These are phyloP conservation scores for Ctenicera cuprea DNA, from an alignment of 2,888 invertebrate species.

Conservation along the genomic window DNA sequence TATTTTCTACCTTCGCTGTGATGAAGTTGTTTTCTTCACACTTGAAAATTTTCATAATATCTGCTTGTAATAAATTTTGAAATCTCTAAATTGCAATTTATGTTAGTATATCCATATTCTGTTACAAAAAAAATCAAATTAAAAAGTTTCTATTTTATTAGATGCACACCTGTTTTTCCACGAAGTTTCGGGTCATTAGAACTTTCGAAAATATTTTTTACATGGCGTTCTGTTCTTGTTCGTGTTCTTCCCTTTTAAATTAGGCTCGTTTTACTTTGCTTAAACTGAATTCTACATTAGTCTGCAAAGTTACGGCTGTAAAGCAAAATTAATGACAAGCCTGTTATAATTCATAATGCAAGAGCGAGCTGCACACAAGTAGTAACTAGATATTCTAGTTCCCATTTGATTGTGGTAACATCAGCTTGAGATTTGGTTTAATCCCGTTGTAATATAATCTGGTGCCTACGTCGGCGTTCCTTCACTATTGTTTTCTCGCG, in stretches of 20 bases:
- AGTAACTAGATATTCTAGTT: slow-evolving; percentile 39
- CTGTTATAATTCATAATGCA: slow-evolving; percentile 41
- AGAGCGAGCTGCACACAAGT: slow-evolving; percentile 36
- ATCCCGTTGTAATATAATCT: slow-evolving; percentile 35
- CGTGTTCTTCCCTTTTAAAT: neutral
- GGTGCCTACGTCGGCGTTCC: slow-evolving; percentile 22
- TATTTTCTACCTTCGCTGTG: too few species aligned
- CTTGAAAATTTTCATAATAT: too few species aligned
- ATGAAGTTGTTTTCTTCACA: too few species aligned
- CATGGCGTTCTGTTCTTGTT: too few species aligned
- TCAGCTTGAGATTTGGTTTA: slow-evolving; percentile 43
- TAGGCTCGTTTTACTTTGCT: slow-evolving; percentile 9
- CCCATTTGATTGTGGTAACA: slow-evolving; percentile 42
- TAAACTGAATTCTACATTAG: slow-evolving; percentile 29
- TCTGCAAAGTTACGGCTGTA: slow-evolving; percentile 23
- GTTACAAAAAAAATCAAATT: too few species aligned
- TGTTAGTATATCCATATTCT: too few species aligned
- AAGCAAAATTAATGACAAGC: slow-evolving; percentile 40
- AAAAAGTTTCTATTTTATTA: too few species aligned
- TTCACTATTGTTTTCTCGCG: slow-evolving; percentile 29
- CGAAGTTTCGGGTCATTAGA: neutral
- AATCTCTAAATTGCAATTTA: too few species aligned
- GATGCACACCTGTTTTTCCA: too few species aligned
- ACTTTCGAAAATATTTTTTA: neutral
- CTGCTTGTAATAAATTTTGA: too few species aligned